Base-by-base conservation (phyloP, 2,888 invertebrate species). In the Agrochola lota region DNA sequence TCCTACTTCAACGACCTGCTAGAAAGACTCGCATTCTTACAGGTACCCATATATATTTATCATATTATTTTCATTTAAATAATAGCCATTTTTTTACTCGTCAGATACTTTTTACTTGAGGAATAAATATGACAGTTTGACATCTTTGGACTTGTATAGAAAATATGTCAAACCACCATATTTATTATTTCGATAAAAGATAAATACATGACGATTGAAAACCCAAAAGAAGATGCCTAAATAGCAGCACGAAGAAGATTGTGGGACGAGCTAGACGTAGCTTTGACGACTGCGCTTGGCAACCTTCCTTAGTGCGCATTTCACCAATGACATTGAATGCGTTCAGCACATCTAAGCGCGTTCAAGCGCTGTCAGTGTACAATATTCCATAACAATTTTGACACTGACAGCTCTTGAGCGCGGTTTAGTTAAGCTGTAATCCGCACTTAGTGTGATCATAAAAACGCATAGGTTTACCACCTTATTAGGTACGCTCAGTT, bases 1-100 rank as follows among this genome's bases (percentile, higher is more conserved):
- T 98, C 98, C 88, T 99, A 99, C 92, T 97, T 99, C 74, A 97
- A 97, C 85, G 99, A 99, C 93, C 98, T 99, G 89, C 94, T 99
- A n/a, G 97, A 97, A 0, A 97, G 99, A 85, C 96, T 99, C 20
- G 97, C 97, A n/a, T 99, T 99, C 94, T 95, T 99, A 73, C 98
- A 98, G 97, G 99, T 98, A 91, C 62, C 0, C n/a, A 46, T 26
- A 46, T 35, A 40, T 1, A 35, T n/a, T 17, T 35, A n/a, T 7
- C 8, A 55, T n/a, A 23, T 23, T 43, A 73, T 26, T 11, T 71
- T 40, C 20, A 35, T 71, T 71, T 40, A 40, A 12, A 15, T 40
- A 52, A 7, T 4, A 35, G 11, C 9, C 15, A 72, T 0, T 35
- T n/a, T 49, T n/a, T 49, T 12, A n/a, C 15, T 26, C 3, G 20